Conservation (phyloP, 92 coral and sea anemone species). For the Plumapathes pennacea region DNA sequence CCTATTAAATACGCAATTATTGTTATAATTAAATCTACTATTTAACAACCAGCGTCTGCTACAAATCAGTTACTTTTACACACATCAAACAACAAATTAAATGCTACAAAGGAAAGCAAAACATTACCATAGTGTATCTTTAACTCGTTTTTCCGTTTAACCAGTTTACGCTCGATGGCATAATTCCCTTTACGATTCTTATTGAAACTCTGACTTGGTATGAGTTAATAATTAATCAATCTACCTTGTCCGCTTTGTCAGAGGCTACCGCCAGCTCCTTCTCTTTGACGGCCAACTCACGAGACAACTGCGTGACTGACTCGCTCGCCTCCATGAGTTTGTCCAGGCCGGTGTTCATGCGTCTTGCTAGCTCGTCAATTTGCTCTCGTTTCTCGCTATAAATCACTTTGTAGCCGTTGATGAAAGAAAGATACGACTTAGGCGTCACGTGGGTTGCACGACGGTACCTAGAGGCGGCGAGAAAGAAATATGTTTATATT, state of each 20-base stretch:
- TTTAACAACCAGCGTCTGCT: too few species aligned
- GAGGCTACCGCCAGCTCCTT: constrained; percentile 94
- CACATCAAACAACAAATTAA: too few species aligned
- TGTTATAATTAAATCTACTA: too few species aligned
- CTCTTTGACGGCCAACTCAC: constrained; percentile 93
- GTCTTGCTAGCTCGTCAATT: constrained; percentile 81
- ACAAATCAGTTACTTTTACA: too few species aligned
- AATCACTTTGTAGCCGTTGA: constrained; percentile 91
- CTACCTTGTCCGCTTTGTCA: constrained; percentile 89
- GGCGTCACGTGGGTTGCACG: constrained; percentile 99
- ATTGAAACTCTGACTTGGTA: too few species aligned
- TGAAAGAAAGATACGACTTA: constrained; percentile 89
- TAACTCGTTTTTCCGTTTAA: too few species aligned
- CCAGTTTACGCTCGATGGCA: too few species aligned
- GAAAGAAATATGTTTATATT: background rate
- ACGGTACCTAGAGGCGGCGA: constrained; percentile 61
- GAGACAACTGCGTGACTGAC: constrained; percentile 88
- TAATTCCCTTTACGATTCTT: too few species aligned
- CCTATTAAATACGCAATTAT: constrained; percentile 58
- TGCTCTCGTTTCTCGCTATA: constrained; percentile 74
- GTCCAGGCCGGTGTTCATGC: constrained; percentile 97
- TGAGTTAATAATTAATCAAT: background rate
- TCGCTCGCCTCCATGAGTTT: constrained; percentile 98
- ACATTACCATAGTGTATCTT: too few species aligned
- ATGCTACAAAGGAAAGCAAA: too few species aligned